These are phyloP conservation scores for Dorcus hopei DNA, from an alignment of 2,888 invertebrate genomes.

Conservation along the genomic window DNA sequence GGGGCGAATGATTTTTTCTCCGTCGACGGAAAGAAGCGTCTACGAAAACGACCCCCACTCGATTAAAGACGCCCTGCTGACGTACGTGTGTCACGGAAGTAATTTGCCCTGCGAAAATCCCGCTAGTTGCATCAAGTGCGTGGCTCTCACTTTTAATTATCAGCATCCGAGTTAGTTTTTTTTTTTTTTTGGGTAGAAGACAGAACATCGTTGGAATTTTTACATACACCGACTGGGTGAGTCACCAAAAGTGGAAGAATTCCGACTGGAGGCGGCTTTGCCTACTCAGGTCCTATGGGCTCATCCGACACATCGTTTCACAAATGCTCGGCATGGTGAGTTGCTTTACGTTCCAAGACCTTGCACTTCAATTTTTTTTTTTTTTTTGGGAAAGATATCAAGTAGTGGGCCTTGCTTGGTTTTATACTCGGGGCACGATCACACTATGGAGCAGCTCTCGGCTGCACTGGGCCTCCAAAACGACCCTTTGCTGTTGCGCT, in stretches of 20 bases:
- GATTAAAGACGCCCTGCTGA: slow-evolving; percentile 76
- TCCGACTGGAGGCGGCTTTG: slow-evolving; percentile 63
- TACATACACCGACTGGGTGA: slow-evolving; percentile 81
- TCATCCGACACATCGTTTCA: slow-evolving; percentile 77
- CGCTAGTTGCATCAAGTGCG: slow-evolving; percentile 47
- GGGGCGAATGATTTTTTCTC: slow-evolving; percentile 64
- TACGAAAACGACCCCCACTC: slow-evolving; percentile 64
- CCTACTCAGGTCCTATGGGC: slow-evolving; percentile 74
- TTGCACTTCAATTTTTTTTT: background rate
- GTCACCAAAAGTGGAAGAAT: slow-evolving; percentile 58
- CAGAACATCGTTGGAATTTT: slow-evolving; percentile 75
- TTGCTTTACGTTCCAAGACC: background rate
- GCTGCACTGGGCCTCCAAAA: slow-evolving; percentile 71
- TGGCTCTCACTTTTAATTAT: background rate
- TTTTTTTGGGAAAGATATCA: slow-evolving; percentile 35
- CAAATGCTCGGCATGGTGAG: slow-evolving; percentile 77
- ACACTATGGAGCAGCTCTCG: slow-evolving; percentile 80
- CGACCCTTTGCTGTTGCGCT: slow-evolving; percentile 70
- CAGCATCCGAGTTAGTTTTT: background rate
- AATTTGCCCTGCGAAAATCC: slow-evolving; percentile 70
- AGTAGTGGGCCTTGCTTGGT: slow-evolving; percentile 45
- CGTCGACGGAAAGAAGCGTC: slow-evolving; percentile 56
- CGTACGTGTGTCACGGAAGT: slow-evolving; percentile 82
- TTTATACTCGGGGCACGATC: slow-evolving; percentile 80
- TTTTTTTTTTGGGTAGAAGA: slow-evolving; percentile 33